Conservation (phyloP, 2,888 invertebrate species). For the Gonocerus acuteangulatus region DNA sequence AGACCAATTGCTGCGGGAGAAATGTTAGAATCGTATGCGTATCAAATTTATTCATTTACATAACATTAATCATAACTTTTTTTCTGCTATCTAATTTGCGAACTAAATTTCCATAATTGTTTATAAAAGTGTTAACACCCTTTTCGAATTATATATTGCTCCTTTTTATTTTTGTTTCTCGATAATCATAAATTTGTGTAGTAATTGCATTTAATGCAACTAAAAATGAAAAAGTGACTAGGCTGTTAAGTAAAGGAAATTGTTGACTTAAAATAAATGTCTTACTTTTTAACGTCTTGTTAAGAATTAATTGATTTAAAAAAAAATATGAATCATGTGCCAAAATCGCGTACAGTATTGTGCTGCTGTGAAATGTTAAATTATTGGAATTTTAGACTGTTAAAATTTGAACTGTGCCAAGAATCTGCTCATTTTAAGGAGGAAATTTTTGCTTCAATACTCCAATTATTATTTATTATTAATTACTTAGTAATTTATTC, state of each 20-base stretch:
- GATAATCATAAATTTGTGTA: background rate
- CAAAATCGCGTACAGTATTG: conserved; percentile 34
- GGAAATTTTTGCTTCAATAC: conserved; percentile 26
- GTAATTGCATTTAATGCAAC: conserved; percentile 12
- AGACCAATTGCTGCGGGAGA: background rate
- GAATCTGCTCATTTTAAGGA: conserved; percentile 31
- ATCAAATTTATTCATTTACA: too few relatives aligned
- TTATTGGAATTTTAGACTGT: conserved; percentile 34
- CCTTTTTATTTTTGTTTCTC: too few relatives aligned
- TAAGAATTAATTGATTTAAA: conserved; percentile 16
- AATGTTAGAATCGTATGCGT: background rate
- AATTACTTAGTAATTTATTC: conserved; percentile 23
- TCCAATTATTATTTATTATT: conserved; percentile 29
- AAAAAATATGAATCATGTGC: conserved; percentile 26
- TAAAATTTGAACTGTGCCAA: conserved; percentile 30
- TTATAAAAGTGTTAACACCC: too few relatives aligned
- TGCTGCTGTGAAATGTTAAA: conserved; percentile 35
- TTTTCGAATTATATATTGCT: too few relatives aligned
- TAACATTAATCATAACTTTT: background rate
- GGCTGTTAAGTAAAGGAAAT: conserved; percentile 24
- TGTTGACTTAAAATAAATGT: conserved; percentile 5
- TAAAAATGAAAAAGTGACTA: conserved; percentile 9
- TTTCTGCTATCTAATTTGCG: background rate
- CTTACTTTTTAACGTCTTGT: conserved; percentile 19
- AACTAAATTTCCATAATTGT: too few relatives aligned